A percentile compares a stretch with the other conserved stretches of the same genome.
phyloP scores from a whole-genome alignment of 2,888 invertebrate species.

The Pseudococcus jackbeardsleyi region DNA sequence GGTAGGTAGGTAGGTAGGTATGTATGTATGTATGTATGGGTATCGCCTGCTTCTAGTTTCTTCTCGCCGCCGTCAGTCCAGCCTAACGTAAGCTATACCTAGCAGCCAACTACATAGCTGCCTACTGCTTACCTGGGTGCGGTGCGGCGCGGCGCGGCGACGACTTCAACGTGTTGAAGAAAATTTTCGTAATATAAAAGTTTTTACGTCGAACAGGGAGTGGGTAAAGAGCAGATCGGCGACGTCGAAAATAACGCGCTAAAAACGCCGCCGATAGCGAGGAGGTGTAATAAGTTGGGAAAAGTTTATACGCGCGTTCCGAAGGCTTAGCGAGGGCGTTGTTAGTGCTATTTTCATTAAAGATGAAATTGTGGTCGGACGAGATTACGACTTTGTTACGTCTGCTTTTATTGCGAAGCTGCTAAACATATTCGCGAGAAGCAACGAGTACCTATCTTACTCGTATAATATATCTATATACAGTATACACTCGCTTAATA shows the following conservation, averaged over 20 bases:
- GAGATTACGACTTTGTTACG: constrained; percentile 54
- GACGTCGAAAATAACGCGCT: not conserved
- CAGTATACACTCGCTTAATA: not conserved
- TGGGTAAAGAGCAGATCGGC: no score
- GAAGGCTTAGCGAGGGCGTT: constrained; percentile 36
- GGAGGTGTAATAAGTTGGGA: not conserved
- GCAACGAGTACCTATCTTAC: not conserved
- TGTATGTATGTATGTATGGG: no score
- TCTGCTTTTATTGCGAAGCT: constrained; percentile 32
- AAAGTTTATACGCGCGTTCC: constrained; percentile 28
- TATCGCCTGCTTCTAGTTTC: no score
- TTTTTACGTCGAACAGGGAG: constrained; percentile 11
- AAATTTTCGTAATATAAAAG: constrained; percentile 37
- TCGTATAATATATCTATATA: not conserved
- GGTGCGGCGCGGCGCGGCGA: no score
- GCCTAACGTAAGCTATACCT: no score
- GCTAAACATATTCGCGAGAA: constrained; percentile 42
- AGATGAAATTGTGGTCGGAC: constrained; percentile 44
- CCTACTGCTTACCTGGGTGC: not conserved
- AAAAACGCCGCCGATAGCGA: not conserved
- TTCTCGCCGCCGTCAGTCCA: no score
- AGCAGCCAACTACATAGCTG: no score
- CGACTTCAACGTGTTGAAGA: not conserved
- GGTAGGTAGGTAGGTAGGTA: no score
- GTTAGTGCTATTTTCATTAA: constrained; percentile 31